Evolutionary conservation across 2,113 vertebrate genomes (phyloP).

Genomic region (Andinoacara biseriatus): DNA sequence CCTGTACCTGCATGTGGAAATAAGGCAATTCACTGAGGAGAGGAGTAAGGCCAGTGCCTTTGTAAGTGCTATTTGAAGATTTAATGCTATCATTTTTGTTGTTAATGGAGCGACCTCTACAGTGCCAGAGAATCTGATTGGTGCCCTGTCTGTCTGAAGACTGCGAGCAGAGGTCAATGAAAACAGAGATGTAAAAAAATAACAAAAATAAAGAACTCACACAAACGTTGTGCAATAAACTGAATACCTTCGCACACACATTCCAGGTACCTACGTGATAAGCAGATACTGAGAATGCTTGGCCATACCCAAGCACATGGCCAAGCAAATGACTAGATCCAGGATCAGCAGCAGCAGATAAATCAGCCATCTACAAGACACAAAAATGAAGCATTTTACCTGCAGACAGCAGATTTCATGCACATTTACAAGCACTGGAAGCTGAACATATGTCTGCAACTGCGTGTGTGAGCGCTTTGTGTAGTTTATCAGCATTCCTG

Average conservation of each 20-base stretch:
- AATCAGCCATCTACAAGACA: constrained; percentile 87
- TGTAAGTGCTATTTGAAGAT: constrained; percentile 22
- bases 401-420: constrained; percentile 8
- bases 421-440: constrained; percentile 3
- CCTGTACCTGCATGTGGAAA: constrained; percentile 16
- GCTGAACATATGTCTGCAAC: constrained; percentile 36
- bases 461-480: constrained; percentile 30
- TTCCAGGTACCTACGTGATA: constrained; percentile 82
- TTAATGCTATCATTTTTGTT: constrained; percentile 13
- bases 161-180: background rate
- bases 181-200: background rate
- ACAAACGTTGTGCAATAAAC: background rate
- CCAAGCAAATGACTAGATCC: constrained; percentile 90
- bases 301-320: constrained; percentile 90
- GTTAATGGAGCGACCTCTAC: constrained; percentile 35
- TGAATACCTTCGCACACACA: background rate
- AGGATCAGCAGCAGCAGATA: constrained; percentile 93
- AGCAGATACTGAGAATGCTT: constrained; percentile 90
- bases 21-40: background rate
- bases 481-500: constrained; percentile 43
- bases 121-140: constrained; percentile 43
- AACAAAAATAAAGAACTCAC: background rate
- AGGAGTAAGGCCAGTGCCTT: background rate
- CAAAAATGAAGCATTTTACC: constrained; percentile 15
- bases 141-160: constrained; percentile 5